Evolutionary conservation across 2,888 invertebrate species (phyloP).

Genomic region (Dromius quadrimaculatus): DNA sequence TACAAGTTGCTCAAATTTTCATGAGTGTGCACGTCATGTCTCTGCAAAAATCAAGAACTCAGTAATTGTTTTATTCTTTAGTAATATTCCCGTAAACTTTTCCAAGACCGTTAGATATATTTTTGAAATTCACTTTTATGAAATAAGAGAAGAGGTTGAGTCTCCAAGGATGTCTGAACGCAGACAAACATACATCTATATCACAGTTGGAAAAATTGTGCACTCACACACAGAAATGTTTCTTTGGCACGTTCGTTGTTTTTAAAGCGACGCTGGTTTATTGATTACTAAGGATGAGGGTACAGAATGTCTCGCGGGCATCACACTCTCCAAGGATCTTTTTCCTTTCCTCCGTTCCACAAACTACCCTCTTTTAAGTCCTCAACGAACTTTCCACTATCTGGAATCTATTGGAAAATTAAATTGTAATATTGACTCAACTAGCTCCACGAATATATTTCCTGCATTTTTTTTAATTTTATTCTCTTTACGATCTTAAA

Average conservation of each 20-base stretch:
- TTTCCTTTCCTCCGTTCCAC: neutral
- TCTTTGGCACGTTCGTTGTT: slow-evolving; percentile 29
- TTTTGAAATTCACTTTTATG: slow-evolving; percentile 29
- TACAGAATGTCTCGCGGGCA: slow-evolving; percentile 6
- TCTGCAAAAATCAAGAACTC: neutral
- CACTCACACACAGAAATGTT: neutral
- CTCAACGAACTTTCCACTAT: too few relatives aligned
- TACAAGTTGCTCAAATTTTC: too few relatives aligned
- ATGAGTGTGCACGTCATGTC: too few relatives aligned
- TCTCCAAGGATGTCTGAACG: neutral
- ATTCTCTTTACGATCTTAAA: too few relatives aligned
- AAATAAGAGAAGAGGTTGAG: slow-evolving; percentile 20
- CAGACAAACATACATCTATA: neutral
- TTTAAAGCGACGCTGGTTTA: slow-evolving; percentile 28
- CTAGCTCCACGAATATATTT: too few relatives aligned
- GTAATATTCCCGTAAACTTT: slow-evolving; percentile 8
- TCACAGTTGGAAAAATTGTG: neutral
- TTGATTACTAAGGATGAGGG: slow-evolving; percentile 25
- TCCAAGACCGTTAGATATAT: slow-evolving; percentile 28
- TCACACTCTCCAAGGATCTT: neutral
- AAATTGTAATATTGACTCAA: too few relatives aligned
- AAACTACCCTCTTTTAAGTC: neutral
- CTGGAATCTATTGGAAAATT: too few relatives aligned
- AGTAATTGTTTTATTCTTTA: slow-evolving; percentile 4
- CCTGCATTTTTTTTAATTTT: too few relatives aligned